Base-by-base conservation (phyloP, 2,797 vertebrate species). In the Simalia tracyae region DNA sequence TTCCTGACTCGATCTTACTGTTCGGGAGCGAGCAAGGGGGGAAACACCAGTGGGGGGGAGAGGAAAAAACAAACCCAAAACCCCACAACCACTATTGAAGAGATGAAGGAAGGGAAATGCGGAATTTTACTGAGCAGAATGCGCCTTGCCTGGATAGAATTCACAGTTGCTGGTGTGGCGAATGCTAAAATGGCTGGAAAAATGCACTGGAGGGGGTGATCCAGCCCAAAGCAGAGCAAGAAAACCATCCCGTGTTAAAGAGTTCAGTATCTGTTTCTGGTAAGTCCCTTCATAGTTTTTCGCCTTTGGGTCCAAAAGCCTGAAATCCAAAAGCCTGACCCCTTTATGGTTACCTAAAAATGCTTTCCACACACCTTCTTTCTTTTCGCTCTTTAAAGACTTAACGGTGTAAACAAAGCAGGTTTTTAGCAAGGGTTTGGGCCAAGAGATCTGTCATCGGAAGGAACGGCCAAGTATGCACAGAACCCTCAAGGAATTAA, bases 1-100 rank as follows among this genome's bases (percentile, higher is more conserved):
- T 97, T 97, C 96, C 96, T 91, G 85, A 4, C 97, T 96, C 89
- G 85, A 5, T 14, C 61, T 92, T 9, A 92, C 88, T 11, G 61
- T 94, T 92, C 92, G 76, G 92, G 90, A 59, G 57, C 14, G 22
- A 57, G 42, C 24, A 15, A 56, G 1, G 42, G n/a, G 5, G 8
- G 57, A 90, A 91, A 24, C 42, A 54, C 42, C 42, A 4, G 93
- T 93, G 36, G 54, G 4, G 4, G 19, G 15, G 7, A 10, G 19
- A 6, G 5, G 14, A 5, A 28, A n/a, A 36, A 9, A 61, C 85
- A 93, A 96, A 0, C 88, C 28, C 93, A 92, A 93, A 93, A 92
- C 36, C 42, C 42, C 42, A 54, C 50, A 54, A 7, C 50, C 1
- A 92, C 95, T 26, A 86, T 87, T 36, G 2, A 91, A 94, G 91